Percentiles rank a stretch among this genome's conserved stretches.
Conservation (phyloP, 2,797 vertebrate genomes). For the Avahi laniger region DNA sequence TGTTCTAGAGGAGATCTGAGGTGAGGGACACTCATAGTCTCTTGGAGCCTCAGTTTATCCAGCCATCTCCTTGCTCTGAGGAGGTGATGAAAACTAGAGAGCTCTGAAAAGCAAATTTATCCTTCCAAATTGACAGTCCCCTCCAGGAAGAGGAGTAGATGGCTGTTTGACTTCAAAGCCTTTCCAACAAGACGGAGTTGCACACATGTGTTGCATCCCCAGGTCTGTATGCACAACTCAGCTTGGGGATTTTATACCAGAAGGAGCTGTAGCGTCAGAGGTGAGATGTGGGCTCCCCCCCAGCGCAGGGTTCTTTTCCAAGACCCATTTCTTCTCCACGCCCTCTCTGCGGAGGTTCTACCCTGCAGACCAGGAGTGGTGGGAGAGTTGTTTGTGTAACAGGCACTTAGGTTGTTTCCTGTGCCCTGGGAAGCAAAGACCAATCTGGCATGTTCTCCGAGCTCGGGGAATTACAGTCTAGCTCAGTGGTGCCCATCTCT, state of each 20-base stretch:
- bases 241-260: not conserved
- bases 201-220: accelerated
- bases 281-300: not conserved
- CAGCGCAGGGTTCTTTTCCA: not conserved
- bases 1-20: not conserved
- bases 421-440: not conserved
- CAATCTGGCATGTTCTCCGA: not conserved
- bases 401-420: not conserved
- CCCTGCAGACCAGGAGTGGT: not conserved
- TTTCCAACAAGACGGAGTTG: not conserved
- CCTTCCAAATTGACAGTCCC: not conserved
- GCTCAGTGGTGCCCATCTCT: not conserved
- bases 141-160: not conserved
- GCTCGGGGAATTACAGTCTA: not conserved
- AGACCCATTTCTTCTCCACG: not conserved
- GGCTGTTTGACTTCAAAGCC: not conserved
- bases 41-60: not conserved
- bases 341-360: not conserved
- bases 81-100: not conserved
- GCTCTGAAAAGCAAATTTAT: not conserved
- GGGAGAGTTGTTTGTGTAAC: not conserved
- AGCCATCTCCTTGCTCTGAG: not conserved
- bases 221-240: not conserved
- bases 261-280: not conserved
- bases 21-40: not conserved